Evolutionary conservation across 2,113 vertebrate genomes (phyloP), one percentile per base, ranked within the genome.

Genomic region (Phalacrocorax aristotelis): DNA sequence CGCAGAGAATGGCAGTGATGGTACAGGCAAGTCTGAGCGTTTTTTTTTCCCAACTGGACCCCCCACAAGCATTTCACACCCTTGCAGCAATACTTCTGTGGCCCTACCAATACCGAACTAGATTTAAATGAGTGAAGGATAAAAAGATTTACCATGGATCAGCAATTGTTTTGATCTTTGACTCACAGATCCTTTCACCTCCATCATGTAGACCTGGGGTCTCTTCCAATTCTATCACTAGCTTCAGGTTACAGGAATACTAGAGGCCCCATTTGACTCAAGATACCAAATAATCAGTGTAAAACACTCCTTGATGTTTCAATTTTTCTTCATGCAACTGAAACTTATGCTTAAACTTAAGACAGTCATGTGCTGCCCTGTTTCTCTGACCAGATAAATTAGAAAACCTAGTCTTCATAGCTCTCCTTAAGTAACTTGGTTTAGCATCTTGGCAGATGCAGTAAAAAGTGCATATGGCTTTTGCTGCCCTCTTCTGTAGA

Each of bases 401-500:
- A 65, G 7, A 58, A 94, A 93, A 21, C 58, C 15, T 21, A 25
- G 12, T 17, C 75, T 72, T 44, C 19, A 11, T 0, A 70, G 26
- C n/a, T 65, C 54, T 38, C 15, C 25, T 60, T 27, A 21, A 42
- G 19, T 5, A 32, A 58, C 26, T 54, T 29, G 48, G 23, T 52
- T 90, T 9, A 62, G 42, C n/a, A 69, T 19, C 52, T 60, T 77
- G 44, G 23, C 0, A n/a, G 48, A 32, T 11, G 42, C 46, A 42
- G 40, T 61, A 32, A 71, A 68, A n/a, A 30, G 51, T 62, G 82
- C 3, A 7, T 2, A 18, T 89, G 84, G 96, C 70, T 97, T 97
- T 38, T 98, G 97, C 98, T 98, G 98, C 98, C 98, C 98, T 98
- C 98, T 98, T 93, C 92, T 97, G 98, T 44, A 61, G 72, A 84